Base-by-base conservation (phyloP, 2,888 invertebrate species). In the Fragum sueziense region DNA sequence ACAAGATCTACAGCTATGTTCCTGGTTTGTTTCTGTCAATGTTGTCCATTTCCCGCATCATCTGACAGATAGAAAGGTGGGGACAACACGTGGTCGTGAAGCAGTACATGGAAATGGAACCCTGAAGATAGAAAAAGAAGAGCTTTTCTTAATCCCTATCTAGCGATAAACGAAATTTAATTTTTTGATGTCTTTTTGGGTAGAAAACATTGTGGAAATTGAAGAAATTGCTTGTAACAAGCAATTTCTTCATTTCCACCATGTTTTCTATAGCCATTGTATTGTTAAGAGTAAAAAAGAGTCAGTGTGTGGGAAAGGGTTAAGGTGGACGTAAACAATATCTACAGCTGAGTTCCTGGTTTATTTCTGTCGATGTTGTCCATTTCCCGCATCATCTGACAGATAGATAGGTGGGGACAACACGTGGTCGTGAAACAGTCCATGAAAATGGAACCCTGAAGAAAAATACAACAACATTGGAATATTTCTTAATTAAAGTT, bases 21-120 rank as follows among this genome's bases (percentile, higher is more conserved):
- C 51, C 61, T 0, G 79, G 76, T 22, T 70, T 76, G 20, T 41
- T 20, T 2, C 31, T 41, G 47, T 80, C 80, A 34, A 80, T 80
- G 68, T 80, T 80, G 68, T 80, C 80, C 70, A 80, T 9, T 52
- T 80, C 80, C n/a, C 80, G 54, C 11, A 76, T 76, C 70, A 80
- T 76, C 68, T 80, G 80, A 57, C 80, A 80, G 9, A 76, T 25
- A 20, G 74, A 29, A 33, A 73, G 14, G 37, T 34, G 9, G 1
- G 80, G 65, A 31, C 80, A 80, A 41, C 74, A 80, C 11, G 70
- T 54, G 4, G 80, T 80, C 27, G 33, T 7, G 27, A 70, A 1
- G 31, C 76, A 80, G 29, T 80, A 76, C 51, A 20, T 70, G 27
- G 33, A 70, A 51, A 80, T 80, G 14, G 59, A 52, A n/a, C 80